phyloP scores from a whole-genome alignment of 2,888 invertebrate species.

The Meliscaeva auricollis region DNA sequence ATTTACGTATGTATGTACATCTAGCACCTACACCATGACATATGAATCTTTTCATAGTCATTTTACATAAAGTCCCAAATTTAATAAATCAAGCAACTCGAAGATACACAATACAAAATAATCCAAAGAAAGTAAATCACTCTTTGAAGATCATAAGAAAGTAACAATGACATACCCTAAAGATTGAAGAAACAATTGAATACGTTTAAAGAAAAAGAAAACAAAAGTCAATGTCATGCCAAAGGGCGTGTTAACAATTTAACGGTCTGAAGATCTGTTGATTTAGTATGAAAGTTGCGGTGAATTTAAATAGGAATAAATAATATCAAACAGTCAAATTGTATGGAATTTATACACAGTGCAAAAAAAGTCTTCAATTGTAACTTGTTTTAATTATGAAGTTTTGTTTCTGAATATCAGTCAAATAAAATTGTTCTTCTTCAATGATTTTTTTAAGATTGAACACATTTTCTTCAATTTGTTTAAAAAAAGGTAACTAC shows the following conservation, averaged over 20 bases:
- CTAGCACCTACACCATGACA: too few relatives aligned
- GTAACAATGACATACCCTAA: constrained; percentile 18
- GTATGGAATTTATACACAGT: too few relatives aligned
- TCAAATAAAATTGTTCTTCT: neutral
- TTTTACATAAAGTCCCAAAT: neutral
- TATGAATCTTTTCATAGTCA: neutral
- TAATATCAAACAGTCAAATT: neutral
- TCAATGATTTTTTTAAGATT: neutral
- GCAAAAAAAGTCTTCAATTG: too few relatives aligned
- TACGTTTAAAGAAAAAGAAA: constrained; percentile 2
- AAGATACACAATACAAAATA: neutral
- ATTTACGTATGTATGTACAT: too few relatives aligned
- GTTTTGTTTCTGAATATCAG: too few relatives aligned
- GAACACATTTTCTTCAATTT: constrained; percentile 9
- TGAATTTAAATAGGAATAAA: neutral
- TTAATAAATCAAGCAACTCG: neutral
- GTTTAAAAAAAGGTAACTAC: constrained; percentile 46
- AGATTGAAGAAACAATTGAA: constrained; percentile 31
- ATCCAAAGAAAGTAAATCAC: constrained; percentile 26
- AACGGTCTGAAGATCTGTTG: constrained; percentile 47
- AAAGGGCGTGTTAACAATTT: constrained; percentile 67
- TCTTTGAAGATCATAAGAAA: constrained; percentile 4
- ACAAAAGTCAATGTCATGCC: constrained; percentile 46
- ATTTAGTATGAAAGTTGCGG: constrained; percentile 40
- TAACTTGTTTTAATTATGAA: too few relatives aligned